Percentiles rank a stretch among this genome's conserved stretches.
Conservation (phyloP, 1,140 invertebrate genomes). For the Reticulitermes speratus region DNA sequence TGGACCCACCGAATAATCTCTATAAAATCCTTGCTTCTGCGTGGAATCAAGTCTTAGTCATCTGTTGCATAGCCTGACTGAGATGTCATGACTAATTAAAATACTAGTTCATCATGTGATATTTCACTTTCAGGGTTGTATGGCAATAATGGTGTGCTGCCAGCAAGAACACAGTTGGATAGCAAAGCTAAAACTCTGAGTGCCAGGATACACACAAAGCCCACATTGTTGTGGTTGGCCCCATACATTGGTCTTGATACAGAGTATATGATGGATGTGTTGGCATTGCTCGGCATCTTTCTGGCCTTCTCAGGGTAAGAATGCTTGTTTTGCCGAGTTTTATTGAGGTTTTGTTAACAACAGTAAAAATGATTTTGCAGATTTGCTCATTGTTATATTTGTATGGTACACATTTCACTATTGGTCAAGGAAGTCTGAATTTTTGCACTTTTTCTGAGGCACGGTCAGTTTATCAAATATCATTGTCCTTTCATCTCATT, state of each 20-base stretch:
- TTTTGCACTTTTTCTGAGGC: too few relatives aligned
- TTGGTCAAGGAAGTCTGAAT: too few relatives aligned
- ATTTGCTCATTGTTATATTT: neutral
- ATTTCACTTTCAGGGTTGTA: slow-evolving; percentile 64
- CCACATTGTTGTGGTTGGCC: slow-evolving; percentile 69
- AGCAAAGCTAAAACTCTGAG: slow-evolving; percentile 49
- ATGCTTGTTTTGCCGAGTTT: neutral
- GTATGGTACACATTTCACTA: neutral
- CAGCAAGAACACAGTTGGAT: slow-evolving; percentile 63
- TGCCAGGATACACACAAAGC: slow-evolving; percentile 62
- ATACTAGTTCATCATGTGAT: neutral
- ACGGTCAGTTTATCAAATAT: too few relatives aligned
- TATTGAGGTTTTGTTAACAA: neutral
- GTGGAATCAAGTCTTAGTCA: too few relatives aligned
- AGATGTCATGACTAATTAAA: too few relatives aligned
- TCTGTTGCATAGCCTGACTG: too few relatives aligned
- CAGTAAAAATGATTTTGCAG: neutral
- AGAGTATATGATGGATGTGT: slow-evolving; percentile 69
- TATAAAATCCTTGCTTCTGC: too few relatives aligned
- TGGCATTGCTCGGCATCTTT: slow-evolving; percentile 64
- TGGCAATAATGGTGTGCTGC: slow-evolving; percentile 77
- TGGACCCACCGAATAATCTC: too few relatives aligned
- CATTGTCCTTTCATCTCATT: too few relatives aligned
- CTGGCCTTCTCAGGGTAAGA: slow-evolving; percentile 65
- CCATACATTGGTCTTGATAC: slow-evolving; percentile 65